A percentile compares a stretch with the other conserved stretches of the same genome.
Conservation (phyloP, 1,140 invertebrate genomes). For the Globodera rostochiensis region DNA sequence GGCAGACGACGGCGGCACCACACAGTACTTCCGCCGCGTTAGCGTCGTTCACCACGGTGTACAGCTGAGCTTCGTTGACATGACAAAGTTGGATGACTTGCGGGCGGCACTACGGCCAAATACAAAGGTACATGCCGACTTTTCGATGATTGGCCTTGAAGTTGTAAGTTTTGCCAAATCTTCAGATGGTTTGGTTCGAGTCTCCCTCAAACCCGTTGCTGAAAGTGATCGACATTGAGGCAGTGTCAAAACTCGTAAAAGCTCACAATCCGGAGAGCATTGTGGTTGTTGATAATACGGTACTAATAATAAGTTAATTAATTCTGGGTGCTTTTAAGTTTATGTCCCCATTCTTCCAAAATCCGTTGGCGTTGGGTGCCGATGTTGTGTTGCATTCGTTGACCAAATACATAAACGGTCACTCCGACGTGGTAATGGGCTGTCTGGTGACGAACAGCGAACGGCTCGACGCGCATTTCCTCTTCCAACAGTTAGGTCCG, state of each 20-base stretch:
- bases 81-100: slow-evolving; percentile 74
- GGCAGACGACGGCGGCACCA: slow-evolving; percentile 85
- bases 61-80: slow-evolving; percentile 72
- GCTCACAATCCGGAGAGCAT: slow-evolving; percentile 72
- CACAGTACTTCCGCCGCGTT: slow-evolving; percentile 38
- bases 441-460: slow-evolving; percentile 45
- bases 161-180: slow-evolving; percentile 40
- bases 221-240: slow-evolving; percentile 85
- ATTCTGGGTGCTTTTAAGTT: not conserved
- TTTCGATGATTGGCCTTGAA: not conserved
- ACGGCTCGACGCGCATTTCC: slow-evolving; percentile 40
- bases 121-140: slow-evolving; percentile 75
- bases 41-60: slow-evolving; percentile 40
- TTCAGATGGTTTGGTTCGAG: slow-evolving; percentile 87
- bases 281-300: slow-evolving; percentile 93
- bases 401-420: slow-evolving; percentile 98
- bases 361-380: slow-evolving; percentile 84
- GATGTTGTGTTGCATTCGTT: slow-evolving; percentile 89
- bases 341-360: slow-evolving; percentile 22
- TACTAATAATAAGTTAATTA: slow-evolving; percentile 73
- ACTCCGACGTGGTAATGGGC: slow-evolving; percentile 96
- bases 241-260: slow-evolving; percentile 74
- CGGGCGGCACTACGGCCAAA: slow-evolving; percentile 77
- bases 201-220: slow-evolving; percentile 95
- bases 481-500: slow-evolving; percentile 38